Evolutionary conservation across 92 coral and sea anemone species (phyloP).

Genomic region (Galaxea fascicularis): DNA sequence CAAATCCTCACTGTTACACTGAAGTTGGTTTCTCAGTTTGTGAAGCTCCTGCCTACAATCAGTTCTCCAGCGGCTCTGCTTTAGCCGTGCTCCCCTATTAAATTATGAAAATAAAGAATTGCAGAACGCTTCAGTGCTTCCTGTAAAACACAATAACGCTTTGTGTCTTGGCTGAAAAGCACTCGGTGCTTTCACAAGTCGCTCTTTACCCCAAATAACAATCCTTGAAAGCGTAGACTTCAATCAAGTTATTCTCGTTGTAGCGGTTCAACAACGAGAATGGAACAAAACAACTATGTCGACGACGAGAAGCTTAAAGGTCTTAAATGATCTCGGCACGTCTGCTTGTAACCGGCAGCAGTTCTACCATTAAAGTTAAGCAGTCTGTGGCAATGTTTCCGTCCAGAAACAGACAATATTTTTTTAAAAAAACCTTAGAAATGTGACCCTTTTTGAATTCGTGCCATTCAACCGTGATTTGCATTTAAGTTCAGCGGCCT

Average conservation of each 20-base stretch:
- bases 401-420: background rate
- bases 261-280: background rate
- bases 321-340: no score
- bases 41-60: background rate
- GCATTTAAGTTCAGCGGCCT: slow-evolving; percentile 51
- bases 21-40: background rate
- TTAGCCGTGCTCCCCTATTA: background rate
- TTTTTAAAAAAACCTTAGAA: no score
- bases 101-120: background rate
- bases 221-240: background rate
- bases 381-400: background rate
- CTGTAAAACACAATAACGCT: background rate
- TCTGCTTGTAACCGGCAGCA: no score
- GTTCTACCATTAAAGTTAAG: background rate
- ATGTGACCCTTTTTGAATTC: background rate
- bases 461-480: slow-evolving; percentile 7
- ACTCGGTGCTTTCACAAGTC: background rate
- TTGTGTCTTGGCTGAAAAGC: background rate
- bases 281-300: background rate
- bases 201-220: background rate
- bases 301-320: no score
- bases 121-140: background rate
- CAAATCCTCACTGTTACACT: background rate
- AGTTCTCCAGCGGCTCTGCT: background rate
- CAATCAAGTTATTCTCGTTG: background rate